phyloP scores from a whole-genome alignment of 2,797 vertebrate genomes.

The Tenualosa thibaudeaui region DNA sequence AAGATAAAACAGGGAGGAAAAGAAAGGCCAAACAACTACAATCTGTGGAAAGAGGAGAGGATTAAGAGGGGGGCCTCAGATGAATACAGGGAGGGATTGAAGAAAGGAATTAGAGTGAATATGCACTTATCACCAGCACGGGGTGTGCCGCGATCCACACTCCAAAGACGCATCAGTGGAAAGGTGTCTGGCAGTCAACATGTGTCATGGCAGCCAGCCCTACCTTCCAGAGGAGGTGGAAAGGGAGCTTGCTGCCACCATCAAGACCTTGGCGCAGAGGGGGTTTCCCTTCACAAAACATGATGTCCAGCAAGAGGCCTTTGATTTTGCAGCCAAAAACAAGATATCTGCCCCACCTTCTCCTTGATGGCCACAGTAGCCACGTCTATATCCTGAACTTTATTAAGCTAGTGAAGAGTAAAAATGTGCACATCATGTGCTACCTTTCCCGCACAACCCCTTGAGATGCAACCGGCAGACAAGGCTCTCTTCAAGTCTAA shows the following conservation, averaged over 20 bases:
- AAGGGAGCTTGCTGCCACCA: slow-evolving; percentile 1
- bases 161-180: not conserved
- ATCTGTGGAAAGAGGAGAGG: not conserved
- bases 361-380: no score
- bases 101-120: no score
- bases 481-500: no score
- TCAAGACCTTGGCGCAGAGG: slow-evolving; percentile 3
- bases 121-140: no score
- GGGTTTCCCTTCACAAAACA: not conserved
- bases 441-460: no score
- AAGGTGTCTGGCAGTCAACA: not conserved
- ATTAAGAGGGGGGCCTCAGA: not conserved
- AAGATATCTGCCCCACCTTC: no score
- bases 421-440: no score
- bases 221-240: not conserved
- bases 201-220: not conserved
- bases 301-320: no score
- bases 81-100: not conserved
- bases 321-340: no score
- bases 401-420: no score
- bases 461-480: no score
- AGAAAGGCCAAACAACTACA: not conserved
- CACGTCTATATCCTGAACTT: no score
- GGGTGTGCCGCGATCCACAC: not conserved
- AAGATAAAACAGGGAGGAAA: not conserved